Base-by-base conservation (phyloP, 1,140 invertebrate genomes). In the Palaemon carinicauda region DNA sequence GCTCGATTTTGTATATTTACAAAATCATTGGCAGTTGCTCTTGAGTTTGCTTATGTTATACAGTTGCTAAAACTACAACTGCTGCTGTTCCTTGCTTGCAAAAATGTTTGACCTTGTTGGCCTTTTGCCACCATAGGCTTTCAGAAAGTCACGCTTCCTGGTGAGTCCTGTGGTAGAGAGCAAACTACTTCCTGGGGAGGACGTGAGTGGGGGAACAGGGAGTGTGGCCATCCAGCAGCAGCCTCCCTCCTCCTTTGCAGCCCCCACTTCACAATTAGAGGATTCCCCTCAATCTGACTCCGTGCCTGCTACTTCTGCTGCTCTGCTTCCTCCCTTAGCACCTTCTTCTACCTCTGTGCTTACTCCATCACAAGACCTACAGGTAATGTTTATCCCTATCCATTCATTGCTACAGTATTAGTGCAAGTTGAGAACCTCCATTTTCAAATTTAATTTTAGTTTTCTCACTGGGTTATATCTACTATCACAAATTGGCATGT, bases 141-240 rank as follows among this genome's bases (percentile, higher is more conserved):
- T 95, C 78, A 95, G 96, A 91, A 95, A 96, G 89, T 96, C 95
- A 50, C 92, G 95, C 69, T 96, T 96, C 91, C 92, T 96, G 90
- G 95, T 96, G 77, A 96, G 95, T 91, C 95, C 95, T 60, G 95
- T 96, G 5, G 91, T 94, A 15, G 92, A 93, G 87, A 91, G 91
- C 71, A 92, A 92, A 78, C 81, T 85, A 65, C 52, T 75, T 17
- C 82, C 89, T 19, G 71, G 54, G 21, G 78, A 74, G 33, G 85
- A 82, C 10, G 52, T 24, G 17, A 27, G 50, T 79, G 77, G 77
- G 21, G 51, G 51, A 52, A 31, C 24, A 31, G 41, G 75, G 50
- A 27, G 10, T 24, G 12, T 19, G n/a, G 31, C 27, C 41, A 10
- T 75, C 73, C 73, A 75, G 73, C 79, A 54, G 19, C 53, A n/a